These are phyloP conservation scores for Coptodon rendalli DNA, from an alignment of 2,113 vertebrate species.

Conservation along the genomic window DNA sequence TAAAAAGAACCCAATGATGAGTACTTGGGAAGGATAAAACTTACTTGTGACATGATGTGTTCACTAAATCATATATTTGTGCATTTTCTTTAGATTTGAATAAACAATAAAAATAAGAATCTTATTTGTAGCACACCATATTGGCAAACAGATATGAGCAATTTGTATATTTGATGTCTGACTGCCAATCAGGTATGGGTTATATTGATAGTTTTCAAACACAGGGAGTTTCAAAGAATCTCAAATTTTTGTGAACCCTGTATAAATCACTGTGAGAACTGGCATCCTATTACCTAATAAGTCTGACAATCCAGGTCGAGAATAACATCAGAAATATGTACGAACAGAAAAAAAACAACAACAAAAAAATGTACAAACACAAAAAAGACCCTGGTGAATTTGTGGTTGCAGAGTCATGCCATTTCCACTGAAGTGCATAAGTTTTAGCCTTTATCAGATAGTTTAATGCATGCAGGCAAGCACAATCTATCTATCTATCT, in stretches of 20 bases:
- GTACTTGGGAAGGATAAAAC: not conserved
- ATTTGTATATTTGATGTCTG: not conserved
- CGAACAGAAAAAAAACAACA: not conserved
- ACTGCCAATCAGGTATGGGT: not conserved
- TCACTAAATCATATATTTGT: not conserved
- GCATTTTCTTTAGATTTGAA: not conserved
- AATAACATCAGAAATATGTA: not conserved
- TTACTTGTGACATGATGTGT: not conserved
- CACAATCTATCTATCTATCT: too few species aligned
- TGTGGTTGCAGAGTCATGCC: not conserved
- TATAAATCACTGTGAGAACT: slow-evolving; percentile 6
- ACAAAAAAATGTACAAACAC: not conserved
- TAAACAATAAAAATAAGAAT: not conserved
- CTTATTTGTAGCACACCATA: not conserved
- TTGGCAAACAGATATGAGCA: not conserved
- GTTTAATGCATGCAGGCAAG: too few species aligned
- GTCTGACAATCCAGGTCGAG: too few species aligned
- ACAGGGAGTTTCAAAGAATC: not conserved
- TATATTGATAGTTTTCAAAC: not conserved
- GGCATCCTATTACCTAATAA: slow-evolving; percentile 8
- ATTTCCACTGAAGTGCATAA: not conserved
- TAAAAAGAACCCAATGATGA: not conserved
- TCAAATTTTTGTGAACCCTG: not conserved
- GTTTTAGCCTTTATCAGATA: not conserved
- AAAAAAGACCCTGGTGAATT: not conserved